Evolutionary conservation across 2,797 vertebrate species (phyloP).

Genomic region (Rhadinocentrus ornatus): DNA sequence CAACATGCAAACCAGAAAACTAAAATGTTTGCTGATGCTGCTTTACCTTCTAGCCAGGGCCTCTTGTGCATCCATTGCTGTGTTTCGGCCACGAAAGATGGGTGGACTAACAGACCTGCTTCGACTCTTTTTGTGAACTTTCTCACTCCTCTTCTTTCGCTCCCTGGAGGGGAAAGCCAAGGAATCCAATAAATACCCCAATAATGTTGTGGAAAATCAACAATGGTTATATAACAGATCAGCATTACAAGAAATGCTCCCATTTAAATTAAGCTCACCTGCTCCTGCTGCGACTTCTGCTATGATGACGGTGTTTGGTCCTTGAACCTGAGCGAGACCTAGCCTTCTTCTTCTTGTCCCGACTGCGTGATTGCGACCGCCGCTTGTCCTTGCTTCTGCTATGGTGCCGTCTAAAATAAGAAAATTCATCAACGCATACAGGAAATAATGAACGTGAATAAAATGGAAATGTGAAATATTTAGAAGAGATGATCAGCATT

Average conservation of each 20-base stretch:
- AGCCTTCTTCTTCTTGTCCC: slow-evolving; percentile 87
- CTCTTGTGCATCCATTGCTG: slow-evolving; percentile 99
- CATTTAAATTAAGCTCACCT: slow-evolving; percentile 74
- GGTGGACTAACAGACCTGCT: slow-evolving; percentile 90
- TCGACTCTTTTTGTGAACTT: slow-evolving; percentile 90
- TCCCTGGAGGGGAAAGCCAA: slow-evolving; percentile 81
- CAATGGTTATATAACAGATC: not conserved
- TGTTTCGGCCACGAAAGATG: slow-evolving; percentile 93
- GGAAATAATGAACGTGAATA: not conserved
- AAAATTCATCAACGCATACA: slow-evolving; percentile 20
- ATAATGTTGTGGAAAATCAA: not conserved
- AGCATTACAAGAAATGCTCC: not conserved
- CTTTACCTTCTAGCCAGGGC: slow-evolving; percentile 93
- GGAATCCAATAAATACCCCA: slow-evolving; percentile 18
- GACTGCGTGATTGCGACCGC: slow-evolving; percentile 86
- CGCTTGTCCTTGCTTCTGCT: slow-evolving; percentile 92
- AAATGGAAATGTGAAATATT: too few species aligned
- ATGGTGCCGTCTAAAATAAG: slow-evolving; percentile 86
- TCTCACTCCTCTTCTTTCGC: slow-evolving; percentile 91
- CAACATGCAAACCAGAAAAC: not conserved
- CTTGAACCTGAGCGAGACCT: slow-evolving; percentile 91
- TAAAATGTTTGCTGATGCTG: slow-evolving; percentile 10
- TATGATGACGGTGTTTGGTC: slow-evolving; percentile 91
- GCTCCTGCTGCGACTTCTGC: slow-evolving; percentile 92
- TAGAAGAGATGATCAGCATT: too few species aligned